Base-by-base conservation (phyloP, 2,113 vertebrate genomes). In the Echinops telfairi region DNA sequence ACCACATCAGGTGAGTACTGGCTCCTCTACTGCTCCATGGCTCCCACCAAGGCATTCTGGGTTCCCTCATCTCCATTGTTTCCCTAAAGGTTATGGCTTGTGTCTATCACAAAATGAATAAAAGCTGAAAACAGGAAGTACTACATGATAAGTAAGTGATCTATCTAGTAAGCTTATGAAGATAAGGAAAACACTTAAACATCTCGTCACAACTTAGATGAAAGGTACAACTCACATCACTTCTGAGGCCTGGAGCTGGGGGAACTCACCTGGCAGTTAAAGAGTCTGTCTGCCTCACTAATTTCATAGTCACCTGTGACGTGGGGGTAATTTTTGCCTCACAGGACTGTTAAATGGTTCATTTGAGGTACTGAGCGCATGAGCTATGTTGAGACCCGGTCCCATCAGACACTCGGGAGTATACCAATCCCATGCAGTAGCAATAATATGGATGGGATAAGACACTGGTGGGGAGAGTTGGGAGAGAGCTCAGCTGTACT, bases 111-210 rank as follows among this genome's bases (percentile, higher is more conserved):
- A 70, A 86, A 60, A 83, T 31, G 17, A 83, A 17, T 43, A 58
- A 80, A 86, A 77, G 29, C 57, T 22, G 14, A 90, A 90, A 47
- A 0, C 36, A 68, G 64, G 57, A 83, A 87, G 33, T 66, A 87
- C 62, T 33, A 77, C 25, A 53, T 80, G 27, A 79, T 70, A 80
- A 89, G 31, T 38, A 36, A 83, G 9, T 76, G 25, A 91, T 80
- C 31, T 87, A 33, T 83, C 93, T 75, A 89, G 38, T 64, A 64
- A 79, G 23, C 31, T 83, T 83, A 90, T 73, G 20, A 86, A 29
- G n/a, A 15, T 31, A 77, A 88, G 75, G 40, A 85, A 92, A 70
- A 88, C 60, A 83, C 36, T 94, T 73, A 38, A 89, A 86, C 87
- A 62, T 76, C n/a, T 29, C 68, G 43, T 80, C 71, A 84, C 47